Evolutionary conservation across 2,888 invertebrate species (phyloP).

Genomic region (Eumacrocentrus americanus): DNA sequence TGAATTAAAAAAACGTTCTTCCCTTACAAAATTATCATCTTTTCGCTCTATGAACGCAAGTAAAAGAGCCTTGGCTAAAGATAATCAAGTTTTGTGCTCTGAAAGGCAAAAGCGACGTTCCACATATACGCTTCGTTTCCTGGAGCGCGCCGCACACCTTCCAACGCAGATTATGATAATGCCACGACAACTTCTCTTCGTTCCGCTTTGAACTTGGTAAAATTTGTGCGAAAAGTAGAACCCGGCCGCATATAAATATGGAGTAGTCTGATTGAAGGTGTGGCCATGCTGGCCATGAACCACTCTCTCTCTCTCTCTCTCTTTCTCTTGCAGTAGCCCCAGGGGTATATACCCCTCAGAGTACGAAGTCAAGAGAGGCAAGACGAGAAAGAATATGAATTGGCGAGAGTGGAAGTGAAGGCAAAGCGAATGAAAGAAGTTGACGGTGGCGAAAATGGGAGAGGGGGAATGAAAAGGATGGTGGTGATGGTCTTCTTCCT

Average conservation of each 20-base stretch:
- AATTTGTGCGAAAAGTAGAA: slow-evolving; percentile 43
- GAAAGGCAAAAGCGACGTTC: not conserved
- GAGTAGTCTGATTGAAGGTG: slow-evolving; percentile 51
- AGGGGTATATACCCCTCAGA: not conserved
- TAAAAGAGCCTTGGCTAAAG: not conserved
- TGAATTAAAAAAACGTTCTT: no score
- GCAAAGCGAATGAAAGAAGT: slow-evolving; percentile 20
- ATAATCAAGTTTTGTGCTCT: slow-evolving; percentile 14
- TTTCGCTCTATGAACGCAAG: no score
- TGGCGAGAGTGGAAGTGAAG: slow-evolving; percentile 26
- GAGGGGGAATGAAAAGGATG: slow-evolving; percentile 26
- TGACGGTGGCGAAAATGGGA: slow-evolving; percentile 3
- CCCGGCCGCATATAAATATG: slow-evolving; percentile 49
- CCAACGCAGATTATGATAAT: slow-evolving; percentile 52
- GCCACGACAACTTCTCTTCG: slow-evolving; percentile 15
- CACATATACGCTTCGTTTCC: slow-evolving; percentile 4
- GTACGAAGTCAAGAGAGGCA: not conserved
- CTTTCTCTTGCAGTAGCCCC: not conserved
- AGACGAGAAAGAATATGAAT: slow-evolving; percentile 29
- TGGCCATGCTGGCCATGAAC: slow-evolving; percentile 5
- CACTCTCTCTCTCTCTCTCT: not conserved
- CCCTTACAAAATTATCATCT: slow-evolving; percentile 5
- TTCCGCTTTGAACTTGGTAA: slow-evolving; percentile 48
- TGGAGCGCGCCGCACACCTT: slow-evolving; percentile 24
- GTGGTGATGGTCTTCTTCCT: slow-evolving; percentile 14